Conservation (phyloP, 2,797 vertebrate genomes). For the Zalophus californianus region DNA sequence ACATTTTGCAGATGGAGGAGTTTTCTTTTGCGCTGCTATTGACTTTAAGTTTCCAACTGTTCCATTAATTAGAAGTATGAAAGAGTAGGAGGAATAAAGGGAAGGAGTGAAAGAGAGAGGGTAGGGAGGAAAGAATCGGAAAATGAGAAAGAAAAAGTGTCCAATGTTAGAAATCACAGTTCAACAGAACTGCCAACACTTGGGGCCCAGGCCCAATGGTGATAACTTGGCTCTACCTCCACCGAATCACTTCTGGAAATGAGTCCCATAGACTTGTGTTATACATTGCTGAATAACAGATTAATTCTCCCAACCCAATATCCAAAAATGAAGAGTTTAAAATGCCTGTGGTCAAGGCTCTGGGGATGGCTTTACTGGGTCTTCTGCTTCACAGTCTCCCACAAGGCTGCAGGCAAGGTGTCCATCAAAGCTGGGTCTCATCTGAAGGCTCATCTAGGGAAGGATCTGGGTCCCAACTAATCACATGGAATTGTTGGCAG, state of each 20-base stretch:
- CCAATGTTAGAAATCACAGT: not conserved
- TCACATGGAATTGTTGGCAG: not conserved
- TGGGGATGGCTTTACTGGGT: not conserved
- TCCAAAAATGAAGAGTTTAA: not conserved
- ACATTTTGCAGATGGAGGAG: not conserved
- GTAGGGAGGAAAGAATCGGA: not conserved
- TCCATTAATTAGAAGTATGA: not conserved
- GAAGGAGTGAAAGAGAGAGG: not conserved
- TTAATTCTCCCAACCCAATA: too few relatives aligned
- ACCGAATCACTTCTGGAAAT: not conserved
- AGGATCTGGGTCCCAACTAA: not conserved
- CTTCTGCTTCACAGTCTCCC: not conserved
- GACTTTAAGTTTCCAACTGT: not conserved
- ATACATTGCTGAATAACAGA: slow-evolving; percentile 15
- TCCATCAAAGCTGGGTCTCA: not conserved
- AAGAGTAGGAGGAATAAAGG: not conserved
- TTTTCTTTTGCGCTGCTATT: not conserved
- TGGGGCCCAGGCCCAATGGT: not conserved
- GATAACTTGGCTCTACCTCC: not conserved
- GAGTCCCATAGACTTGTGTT: not conserved
- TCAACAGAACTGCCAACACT: not conserved
- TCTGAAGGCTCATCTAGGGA: not conserved
- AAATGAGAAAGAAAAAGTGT: not conserved
- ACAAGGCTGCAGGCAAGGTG: not conserved
- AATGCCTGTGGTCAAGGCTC: not conserved